Evolutionary conservation across 2,113 vertebrate genomes (phyloP).

Genomic region (Patagioenas fasciata): DNA sequence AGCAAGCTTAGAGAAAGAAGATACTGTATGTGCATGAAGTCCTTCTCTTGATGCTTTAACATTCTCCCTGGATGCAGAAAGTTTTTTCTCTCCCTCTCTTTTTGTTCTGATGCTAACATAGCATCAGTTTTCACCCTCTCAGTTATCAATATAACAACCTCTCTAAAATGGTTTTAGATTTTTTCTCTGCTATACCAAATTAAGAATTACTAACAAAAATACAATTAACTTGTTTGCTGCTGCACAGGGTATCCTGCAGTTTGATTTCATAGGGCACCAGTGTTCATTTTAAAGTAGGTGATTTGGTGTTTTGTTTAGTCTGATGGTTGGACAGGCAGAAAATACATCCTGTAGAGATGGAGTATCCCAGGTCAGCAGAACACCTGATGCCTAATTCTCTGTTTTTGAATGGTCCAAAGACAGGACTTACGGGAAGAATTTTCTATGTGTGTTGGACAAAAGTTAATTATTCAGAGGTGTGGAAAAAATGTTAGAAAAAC

Average conservation of each 20-base stretch:
- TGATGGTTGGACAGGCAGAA: background rate
- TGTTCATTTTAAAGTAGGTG: background rate
- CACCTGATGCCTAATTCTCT: background rate
- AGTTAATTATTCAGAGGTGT: background rate
- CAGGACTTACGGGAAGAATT: background rate
- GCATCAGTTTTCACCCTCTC: background rate
- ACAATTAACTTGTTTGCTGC: background rate
- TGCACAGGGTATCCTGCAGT: background rate
- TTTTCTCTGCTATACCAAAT: background rate
- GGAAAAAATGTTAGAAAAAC: background rate
- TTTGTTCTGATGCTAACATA: background rate
- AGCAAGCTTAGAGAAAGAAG: background rate
- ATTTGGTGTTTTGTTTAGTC: background rate
- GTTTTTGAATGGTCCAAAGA: background rate
- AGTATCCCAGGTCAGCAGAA: background rate
- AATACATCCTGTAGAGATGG: background rate
- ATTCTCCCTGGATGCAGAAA: background rate
- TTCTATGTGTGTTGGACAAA: background rate
- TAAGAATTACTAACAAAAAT: background rate
- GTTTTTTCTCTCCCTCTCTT: background rate
- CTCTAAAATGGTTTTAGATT: background rate
- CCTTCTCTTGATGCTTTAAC: background rate
- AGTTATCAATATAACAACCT: background rate
- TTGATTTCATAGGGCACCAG: background rate
- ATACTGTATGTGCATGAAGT: background rate